These are phyloP conservation scores for Watsonalla binaria DNA, from an alignment of 2,888 invertebrate species.

Conservation along the genomic window DNA sequence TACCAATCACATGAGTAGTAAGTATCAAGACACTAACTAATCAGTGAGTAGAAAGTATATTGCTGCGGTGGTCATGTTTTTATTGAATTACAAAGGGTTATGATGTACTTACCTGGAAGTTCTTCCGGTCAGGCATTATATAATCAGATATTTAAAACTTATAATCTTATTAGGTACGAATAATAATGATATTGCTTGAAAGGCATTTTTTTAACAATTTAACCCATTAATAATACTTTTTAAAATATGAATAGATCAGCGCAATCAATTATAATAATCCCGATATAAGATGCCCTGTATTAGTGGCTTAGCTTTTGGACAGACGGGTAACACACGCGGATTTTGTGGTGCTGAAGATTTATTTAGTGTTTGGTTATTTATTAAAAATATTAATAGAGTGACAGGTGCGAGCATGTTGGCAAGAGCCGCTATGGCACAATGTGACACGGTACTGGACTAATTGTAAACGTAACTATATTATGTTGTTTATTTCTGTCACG, in stretches of 20 bases:
- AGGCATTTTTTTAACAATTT: too few relatives aligned
- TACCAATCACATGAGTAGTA: too few relatives aligned
- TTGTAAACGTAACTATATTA: constrained; percentile 54
- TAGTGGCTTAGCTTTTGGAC: neutral
- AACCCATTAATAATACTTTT: too few relatives aligned
- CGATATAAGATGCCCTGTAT: neutral
- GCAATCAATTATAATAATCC: too few relatives aligned
- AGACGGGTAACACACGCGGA: neutral
- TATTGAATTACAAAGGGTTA: neutral
- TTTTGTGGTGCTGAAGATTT: constrained; percentile 11
- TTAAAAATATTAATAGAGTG: constrained; percentile 71
- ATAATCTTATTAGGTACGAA: too few relatives aligned
- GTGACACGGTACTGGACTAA: constrained; percentile 62
- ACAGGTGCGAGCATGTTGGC: constrained; percentile 72
- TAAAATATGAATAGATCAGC: too few relatives aligned
- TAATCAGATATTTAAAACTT: too few relatives aligned
- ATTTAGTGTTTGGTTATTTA: constrained; percentile 51
- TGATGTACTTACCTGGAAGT: too few relatives aligned
- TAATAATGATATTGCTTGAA: too few relatives aligned
- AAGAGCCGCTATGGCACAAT: constrained; percentile 46
- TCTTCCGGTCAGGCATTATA: too few relatives aligned
- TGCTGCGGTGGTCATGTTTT: neutral
- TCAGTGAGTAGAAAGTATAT: neutral
- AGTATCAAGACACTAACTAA: too few relatives aligned
- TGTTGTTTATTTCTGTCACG: constrained; percentile 37